Conservation (phyloP, 2,888 invertebrate genomes). For the Parnassius apollo region DNA sequence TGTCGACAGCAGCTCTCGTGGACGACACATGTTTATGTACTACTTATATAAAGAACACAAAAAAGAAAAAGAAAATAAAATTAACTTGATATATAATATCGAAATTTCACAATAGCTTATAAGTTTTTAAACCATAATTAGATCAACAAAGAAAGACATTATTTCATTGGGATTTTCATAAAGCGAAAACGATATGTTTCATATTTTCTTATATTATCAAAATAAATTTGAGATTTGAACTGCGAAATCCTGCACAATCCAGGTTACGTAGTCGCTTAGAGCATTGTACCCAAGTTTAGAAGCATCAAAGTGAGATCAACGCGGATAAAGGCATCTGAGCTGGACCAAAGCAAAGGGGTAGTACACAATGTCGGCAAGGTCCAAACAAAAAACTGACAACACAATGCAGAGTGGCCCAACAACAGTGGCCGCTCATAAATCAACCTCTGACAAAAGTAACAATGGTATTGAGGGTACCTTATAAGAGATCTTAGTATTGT, state of each 20-base stretch:
- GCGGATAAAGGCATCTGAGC: conserved; percentile 72
- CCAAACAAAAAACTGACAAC: conserved; percentile 80
- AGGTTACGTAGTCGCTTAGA: conserved; percentile 52
- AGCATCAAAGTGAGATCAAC: conserved; percentile 76
- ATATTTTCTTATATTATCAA: too few relatives aligned
- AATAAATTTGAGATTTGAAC: conserved; percentile 17
- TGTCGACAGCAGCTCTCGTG: too few relatives aligned
- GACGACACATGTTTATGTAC: too few relatives aligned
- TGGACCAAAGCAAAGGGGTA: conserved; percentile 72
- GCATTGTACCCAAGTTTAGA: conserved; percentile 66
- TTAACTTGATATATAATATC: too few relatives aligned
- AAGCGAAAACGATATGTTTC: too few relatives aligned
- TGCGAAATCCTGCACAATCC: conserved; percentile 28
- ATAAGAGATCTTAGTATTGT: conserved; percentile 81
- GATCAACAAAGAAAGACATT: too few relatives aligned
- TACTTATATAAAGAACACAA: too few relatives aligned
- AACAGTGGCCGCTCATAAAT: conserved; percentile 81
- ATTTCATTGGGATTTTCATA: too few relatives aligned
- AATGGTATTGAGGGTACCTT: conserved; percentile 81
- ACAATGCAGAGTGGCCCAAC: conserved; percentile 77
- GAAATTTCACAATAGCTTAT: too few relatives aligned
- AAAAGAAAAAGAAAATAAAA: too few relatives aligned
- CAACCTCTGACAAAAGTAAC: conserved; percentile 80
- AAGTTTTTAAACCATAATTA: too few relatives aligned
- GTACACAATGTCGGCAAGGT: conserved; percentile 76